These are phyloP conservation scores for Perca flavescens DNA, from an alignment of 2,113 vertebrate genomes.

Conservation along the genomic window DNA sequence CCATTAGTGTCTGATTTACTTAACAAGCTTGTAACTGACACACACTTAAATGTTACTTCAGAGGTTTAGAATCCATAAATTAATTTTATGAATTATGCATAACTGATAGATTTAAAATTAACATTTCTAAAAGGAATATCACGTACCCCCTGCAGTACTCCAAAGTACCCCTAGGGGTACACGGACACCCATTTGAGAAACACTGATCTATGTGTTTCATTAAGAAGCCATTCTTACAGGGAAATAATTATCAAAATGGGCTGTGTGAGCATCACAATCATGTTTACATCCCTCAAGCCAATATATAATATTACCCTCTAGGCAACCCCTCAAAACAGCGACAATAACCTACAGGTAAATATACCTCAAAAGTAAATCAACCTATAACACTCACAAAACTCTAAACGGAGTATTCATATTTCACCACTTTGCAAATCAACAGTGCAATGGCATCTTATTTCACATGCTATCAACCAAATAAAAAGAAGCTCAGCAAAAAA, in stretches of 20 bases:
- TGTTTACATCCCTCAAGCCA: slow-evolving; percentile 24
- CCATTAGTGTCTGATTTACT: too few relatives aligned
- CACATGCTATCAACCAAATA: background rate
- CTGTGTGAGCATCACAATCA: background rate
- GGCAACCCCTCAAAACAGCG: background rate
- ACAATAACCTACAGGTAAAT: background rate
- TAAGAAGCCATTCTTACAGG: background rate
- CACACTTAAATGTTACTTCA: too few relatives aligned
- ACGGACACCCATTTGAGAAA: too few relatives aligned
- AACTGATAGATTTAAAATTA: too few relatives aligned
- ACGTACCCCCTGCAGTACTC: too few relatives aligned
- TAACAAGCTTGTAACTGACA: too few relatives aligned
- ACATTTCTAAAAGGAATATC: too few relatives aligned
- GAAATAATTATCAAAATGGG: background rate
- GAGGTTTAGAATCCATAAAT: too few relatives aligned
- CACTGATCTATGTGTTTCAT: background rate
- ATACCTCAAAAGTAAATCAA: background rate
- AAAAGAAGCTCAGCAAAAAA: background rate
- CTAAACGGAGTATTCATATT: background rate
- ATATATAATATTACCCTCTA: background rate
- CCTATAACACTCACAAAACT: background rate
- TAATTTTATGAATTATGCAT: too few relatives aligned
- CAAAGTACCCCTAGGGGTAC: too few relatives aligned
- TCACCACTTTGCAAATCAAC: background rate
- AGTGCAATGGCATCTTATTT: background rate